phyloP scores from a whole-genome alignment of 2,797 vertebrate genomes.

The Salmo trutta region DNA sequence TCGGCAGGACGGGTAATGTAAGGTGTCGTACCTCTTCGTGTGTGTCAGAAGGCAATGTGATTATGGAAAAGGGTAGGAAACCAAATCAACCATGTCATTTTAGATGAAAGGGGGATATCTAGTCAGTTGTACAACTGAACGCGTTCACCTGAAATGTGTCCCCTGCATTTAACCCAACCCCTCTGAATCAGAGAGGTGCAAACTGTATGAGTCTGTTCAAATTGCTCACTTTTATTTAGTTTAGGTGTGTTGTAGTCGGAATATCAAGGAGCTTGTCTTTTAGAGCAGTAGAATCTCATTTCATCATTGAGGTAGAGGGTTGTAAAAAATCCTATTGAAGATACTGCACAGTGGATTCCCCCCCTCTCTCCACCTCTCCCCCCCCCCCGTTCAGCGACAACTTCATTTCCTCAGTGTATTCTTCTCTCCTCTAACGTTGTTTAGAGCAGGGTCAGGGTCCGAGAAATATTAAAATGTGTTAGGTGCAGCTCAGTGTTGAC shows the following conservation, averaged over 20 bases:
- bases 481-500: background rate
- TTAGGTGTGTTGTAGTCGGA: background rate
- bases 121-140: too few species aligned
- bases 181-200: too few species aligned
- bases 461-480: background rate
- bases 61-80: background rate
- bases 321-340: slow-evolving; percentile 45
- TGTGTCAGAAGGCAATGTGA: background rate
- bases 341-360: slow-evolving; percentile 9
- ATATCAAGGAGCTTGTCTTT: slow-evolving; percentile 9
- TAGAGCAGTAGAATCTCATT: slow-evolving; percentile 44
- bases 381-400: slow-evolving; percentile 17
- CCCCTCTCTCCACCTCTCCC: background rate
- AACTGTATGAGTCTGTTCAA: background rate
- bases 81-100: background rate
- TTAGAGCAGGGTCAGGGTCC: slow-evolving; percentile 11
- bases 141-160: too few species aligned
- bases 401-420: slow-evolving; percentile 46
- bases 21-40: background rate
- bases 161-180: too few species aligned
- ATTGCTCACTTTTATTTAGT: too few species aligned
- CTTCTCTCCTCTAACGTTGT: slow-evolving; percentile 13
- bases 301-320: slow-evolving; percentile 41
- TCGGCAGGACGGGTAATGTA: background rate
- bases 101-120: background rate